Base-by-base conservation (phyloP, 2,888 invertebrate species). In the Cyaniris semiargus region DNA sequence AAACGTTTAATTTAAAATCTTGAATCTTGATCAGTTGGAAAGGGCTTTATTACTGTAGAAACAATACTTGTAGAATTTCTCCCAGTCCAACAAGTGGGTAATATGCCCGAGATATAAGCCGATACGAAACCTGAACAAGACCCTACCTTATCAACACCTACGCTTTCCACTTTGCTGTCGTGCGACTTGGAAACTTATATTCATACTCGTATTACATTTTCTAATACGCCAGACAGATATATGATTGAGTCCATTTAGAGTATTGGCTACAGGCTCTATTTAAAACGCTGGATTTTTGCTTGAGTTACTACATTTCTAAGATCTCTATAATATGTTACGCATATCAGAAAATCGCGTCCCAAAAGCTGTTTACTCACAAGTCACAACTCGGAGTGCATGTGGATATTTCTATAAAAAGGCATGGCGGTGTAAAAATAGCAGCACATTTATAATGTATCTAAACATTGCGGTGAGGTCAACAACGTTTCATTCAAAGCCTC, bases 101-200 rank as follows among this genome's bases (percentile, higher is more conserved):
- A 76, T 76, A 78, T 60, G 76, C 77, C 76, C 78, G 78, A 79
- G 79, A 81, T 85, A 84, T 83, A 84, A 84, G 85, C 85, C 86
- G 85, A 88, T 87, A 87, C 84, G 83, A 82, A 86, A 86, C 85
- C 87, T 85, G 86, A 85, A 86, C 86, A 84, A 85, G 85, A 85
- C 81, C 86, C 86, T 88, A 89, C 88, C 88, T 89, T 87, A 84
- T 83, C 85, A 83, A 81, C 87, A 86, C 87, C 89, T 86, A 90
- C 88, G 89, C 89, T 85, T 86, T 85, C 85, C 84, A 85, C 82
- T 84, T 82, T 79, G 82, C 84, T 83, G 83, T 85, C 84, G 15
- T 74, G 78, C 78, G 79, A 80, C 80, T 78, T 76, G 66, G 66
- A 27, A 66, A 66, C 66, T 66, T 66, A 31, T 66, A 31, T 31